Conservation (phyloP, 2,888 invertebrate genomes). For the Phrixothrix hirtus region DNA sequence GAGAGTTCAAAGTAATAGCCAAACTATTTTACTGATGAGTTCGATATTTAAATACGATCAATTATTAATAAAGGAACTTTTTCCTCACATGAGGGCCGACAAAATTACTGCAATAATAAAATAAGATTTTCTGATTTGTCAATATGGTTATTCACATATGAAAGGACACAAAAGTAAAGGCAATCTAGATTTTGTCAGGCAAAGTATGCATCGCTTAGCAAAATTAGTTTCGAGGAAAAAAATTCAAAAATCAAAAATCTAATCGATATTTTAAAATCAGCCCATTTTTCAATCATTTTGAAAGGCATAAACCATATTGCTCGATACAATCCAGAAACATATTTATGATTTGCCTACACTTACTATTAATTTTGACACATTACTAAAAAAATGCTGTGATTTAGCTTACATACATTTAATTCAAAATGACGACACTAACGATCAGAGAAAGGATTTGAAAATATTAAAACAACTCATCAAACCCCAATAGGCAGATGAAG, state of each 20-base stretch:
- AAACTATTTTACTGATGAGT: slow-evolving; percentile 24
- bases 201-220: too few relatives aligned
- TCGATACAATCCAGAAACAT: slow-evolving; percentile 31
- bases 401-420: too few relatives aligned
- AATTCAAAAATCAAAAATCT: too few relatives aligned
- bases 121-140: slow-evolving; percentile 29
- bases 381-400: too few relatives aligned
- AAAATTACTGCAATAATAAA: neutral
- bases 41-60: slow-evolving; percentile 23
- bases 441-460: slow-evolving; percentile 30
- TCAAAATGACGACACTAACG: slow-evolving; percentile 11
- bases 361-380: slow-evolving; percentile 27
- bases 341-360: slow-evolving; percentile 24
- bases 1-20: slow-evolving; percentile 23
- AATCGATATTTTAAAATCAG: too few relatives aligned
- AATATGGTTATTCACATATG: slow-evolving; percentile 32
- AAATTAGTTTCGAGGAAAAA: too few relatives aligned
- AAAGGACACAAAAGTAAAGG: slow-evolving; percentile 34
- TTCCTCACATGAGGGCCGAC: slow-evolving; percentile 23
- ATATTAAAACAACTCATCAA: slow-evolving; percentile 35
- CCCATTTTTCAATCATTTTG: too few relatives aligned
- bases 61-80: slow-evolving; percentile 25
- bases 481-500: slow-evolving; percentile 37
- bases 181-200: too few relatives aligned
- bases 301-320: too few relatives aligned